Base-by-base conservation (phyloP, 2,888 invertebrate species). In the Ormyrus thymus region DNA sequence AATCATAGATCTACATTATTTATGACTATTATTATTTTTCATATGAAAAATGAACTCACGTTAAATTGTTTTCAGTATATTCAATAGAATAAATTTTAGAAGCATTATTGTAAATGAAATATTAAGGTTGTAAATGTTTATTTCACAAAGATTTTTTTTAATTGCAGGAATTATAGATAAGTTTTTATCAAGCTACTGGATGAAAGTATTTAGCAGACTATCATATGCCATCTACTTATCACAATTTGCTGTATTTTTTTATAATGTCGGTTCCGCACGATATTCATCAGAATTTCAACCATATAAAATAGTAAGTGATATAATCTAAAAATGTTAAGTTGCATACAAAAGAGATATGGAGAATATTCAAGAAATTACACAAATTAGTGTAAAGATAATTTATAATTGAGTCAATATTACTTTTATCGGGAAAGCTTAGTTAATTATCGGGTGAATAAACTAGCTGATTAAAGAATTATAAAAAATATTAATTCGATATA, bases 211-310 rank as follows among this genome's bases (percentile, higher is more conserved):
- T 81, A 94, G 94, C 83, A 92, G 93, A 58, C 91, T 95, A 48
- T 93, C 94, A 1, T 94, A 94, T 83, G 93, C 94, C 0, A 90
- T 94, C 76, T 94, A 94, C 83, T 90, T 95, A 51, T 91, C 92
- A 51, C 94, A 93, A 86, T 94, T 94, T 85, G 90, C 93, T 29
- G 92, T 94, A 64, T 94, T 93, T 84, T 92, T 94, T 79, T 93
- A 94, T 81, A 93, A 92, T 69, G 92, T 93, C 43, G 94, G 93
- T 64, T 92, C 92, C n/a, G 91, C 92, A 0, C 92, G 92, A 85
- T 92, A 93, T 62, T 90, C 93, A 0, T 91, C 90, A 13, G 92
- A 93, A 87, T 94, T 94, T 87, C 91, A 92, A 56, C 74, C 93
- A 46, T 86, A 91, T 61, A 91, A 92, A 86, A 86, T 92, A 89